Percentiles rank a stretch among this genome's conserved stretches.
These are phyloP conservation scores for Phorcus lineatus DNA, from an alignment of 2,888 invertebrate species.

Conservation along the genomic window DNA sequence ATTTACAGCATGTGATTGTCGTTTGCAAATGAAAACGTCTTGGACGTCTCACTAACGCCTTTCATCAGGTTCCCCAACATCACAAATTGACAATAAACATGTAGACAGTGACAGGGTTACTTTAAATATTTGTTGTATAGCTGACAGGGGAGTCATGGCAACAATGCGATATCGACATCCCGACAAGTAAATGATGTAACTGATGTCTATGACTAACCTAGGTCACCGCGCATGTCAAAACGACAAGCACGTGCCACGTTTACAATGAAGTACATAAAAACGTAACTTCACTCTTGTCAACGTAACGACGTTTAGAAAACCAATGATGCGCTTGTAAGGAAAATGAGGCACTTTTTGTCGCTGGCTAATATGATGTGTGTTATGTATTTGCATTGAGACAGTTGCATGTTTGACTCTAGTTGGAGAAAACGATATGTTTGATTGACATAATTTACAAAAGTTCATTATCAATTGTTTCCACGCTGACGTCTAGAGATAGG, in stretches of 20 bases:
- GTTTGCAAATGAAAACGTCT: too few relatives aligned
- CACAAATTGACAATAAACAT: too few relatives aligned
- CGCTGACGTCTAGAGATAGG: not conserved
- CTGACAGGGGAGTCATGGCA: not conserved
- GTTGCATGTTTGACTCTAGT: not conserved
- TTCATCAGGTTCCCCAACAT: too few relatives aligned
- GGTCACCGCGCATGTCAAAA: not conserved
- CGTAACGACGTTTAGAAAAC: not conserved
- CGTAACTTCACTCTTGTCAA: not conserved
- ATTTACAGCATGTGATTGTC: too few relatives aligned
- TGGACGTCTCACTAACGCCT: too few relatives aligned
- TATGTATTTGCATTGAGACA: constrained; percentile 15
- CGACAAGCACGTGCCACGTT: not conserved
- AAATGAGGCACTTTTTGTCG: constrained; percentile 1
- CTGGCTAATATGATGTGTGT: constrained; percentile 15
- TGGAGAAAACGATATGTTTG: not conserved
- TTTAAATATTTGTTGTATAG: too few relatives aligned
- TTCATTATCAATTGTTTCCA: not conserved
- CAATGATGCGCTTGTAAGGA: not conserved
- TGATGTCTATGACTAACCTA: not conserved
- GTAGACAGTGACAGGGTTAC: too few relatives aligned
- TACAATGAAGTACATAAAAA: not conserved
- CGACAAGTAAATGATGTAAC: not conserved
- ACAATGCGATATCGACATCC: not conserved
- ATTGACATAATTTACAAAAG: constrained; percentile 13